Conservation (phyloP, 2,113 vertebrate species). For the Strix aluco region DNA sequence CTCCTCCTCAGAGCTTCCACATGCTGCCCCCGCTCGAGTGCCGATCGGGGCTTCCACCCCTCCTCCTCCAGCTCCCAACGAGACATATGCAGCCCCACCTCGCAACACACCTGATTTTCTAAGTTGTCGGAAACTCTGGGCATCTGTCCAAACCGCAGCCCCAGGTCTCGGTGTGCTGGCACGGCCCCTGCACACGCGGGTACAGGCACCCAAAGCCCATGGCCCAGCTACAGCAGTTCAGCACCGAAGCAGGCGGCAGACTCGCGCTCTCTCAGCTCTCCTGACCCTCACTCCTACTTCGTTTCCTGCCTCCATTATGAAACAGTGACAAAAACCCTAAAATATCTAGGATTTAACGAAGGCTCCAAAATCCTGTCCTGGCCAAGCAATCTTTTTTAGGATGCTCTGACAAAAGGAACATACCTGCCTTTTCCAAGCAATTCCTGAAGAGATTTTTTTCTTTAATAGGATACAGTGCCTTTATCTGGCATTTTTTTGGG, state of each 20-base stretch:
- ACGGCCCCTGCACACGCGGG: background rate
- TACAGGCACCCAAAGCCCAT: fast-evolving
- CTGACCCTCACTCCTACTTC: background rate
- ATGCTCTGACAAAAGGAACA: background rate
- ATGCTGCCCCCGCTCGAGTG: background rate
- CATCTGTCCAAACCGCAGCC: background rate
- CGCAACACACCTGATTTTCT: background rate
- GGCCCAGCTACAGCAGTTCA: background rate
- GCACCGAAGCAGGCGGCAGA: background rate
- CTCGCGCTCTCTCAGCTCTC: background rate
- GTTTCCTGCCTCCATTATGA: background rate
- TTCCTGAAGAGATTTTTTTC: background rate
- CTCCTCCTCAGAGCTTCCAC: constrained; percentile 30
- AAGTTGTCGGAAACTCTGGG: fast-evolving
- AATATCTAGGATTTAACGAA: background rate
- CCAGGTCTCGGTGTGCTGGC: background rate
- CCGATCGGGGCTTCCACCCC: background rate
- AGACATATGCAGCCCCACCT: background rate
- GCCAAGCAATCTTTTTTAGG: background rate
- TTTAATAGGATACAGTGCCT: background rate
- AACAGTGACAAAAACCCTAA: background rate
- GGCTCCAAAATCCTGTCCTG: background rate
- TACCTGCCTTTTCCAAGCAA: background rate
- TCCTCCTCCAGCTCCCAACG: background rate
- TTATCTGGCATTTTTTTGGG: background rate